Conservation (phyloP, 2,888 invertebrate species). For the Volucella inanis region DNA sequence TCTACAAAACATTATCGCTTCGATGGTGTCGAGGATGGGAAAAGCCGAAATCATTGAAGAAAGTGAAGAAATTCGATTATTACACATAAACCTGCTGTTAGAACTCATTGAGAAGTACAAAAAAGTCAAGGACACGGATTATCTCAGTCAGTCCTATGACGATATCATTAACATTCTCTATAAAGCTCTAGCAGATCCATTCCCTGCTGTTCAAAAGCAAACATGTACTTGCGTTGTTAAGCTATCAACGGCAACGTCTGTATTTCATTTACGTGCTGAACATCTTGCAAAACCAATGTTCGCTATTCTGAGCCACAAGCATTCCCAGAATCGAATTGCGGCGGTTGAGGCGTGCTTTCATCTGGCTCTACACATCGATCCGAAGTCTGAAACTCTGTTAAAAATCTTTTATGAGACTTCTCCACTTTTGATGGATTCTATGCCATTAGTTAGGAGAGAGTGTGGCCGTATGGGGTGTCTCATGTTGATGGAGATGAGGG, state of each 20-base stretch:
- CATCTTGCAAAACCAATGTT: conserved; percentile 89
- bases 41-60: conserved; percentile 88
- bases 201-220: conserved; percentile 90
- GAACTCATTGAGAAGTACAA: conserved; percentile 87
- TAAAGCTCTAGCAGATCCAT: conserved; percentile 90
- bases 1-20: conserved; percentile 89
- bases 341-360: conserved; percentile 89
- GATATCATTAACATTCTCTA: conserved; percentile 89
- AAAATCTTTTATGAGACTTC: conserved; percentile 91
- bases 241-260: conserved; percentile 86
- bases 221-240: conserved; percentile 89
- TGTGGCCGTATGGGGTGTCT: conserved; percentile 90
- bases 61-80: conserved; percentile 92
- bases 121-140: conserved; percentile 83
- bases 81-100: conserved; percentile 87
- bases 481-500: conserved; percentile 90
- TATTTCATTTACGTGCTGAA: conserved; percentile 91
- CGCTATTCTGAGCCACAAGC: conserved; percentile 90
- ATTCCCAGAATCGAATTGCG: conserved; percentile 90
- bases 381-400: conserved; percentile 89
- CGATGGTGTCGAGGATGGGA: conserved; percentile 90
- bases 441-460: conserved; percentile 89
- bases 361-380: conserved; percentile 84
- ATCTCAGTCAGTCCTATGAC: conserved; percentile 79
- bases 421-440: conserved; percentile 93